Base-by-base conservation (phyloP, 2,888 invertebrate genomes). In the Ypsolopha scabrella region DNA sequence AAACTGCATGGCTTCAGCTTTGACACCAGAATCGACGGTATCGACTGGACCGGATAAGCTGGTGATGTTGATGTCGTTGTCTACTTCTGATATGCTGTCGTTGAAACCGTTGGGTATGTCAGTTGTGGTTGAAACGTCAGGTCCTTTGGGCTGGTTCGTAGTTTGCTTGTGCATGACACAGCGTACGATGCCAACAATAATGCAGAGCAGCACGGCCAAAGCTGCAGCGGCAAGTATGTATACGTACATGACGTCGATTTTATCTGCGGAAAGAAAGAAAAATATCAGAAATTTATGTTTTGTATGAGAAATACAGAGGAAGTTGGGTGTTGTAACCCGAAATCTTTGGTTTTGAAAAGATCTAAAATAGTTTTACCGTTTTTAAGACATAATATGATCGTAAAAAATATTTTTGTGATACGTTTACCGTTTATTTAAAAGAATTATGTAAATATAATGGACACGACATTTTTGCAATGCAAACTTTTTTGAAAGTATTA, bases 61-160 rank as follows among this genome's bases (percentile, higher is more conserved):
- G 48, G 91, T 91, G 58, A 93, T 89, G 69, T 92, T 93, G 53
- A 93, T 93, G 64, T 93, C 93, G 46, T 92, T 93, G 74, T 94
- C 93, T 43, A 93, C 87, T 80, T 95, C 95, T 62, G 94, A 94
- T 78, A 95, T 93, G 75, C 94, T 94, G 80, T 95, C 95, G 61
- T 91, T 92, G 79, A 95, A 94, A 53, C 94, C 94, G 70, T 93
- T 93, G 10, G 94, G 93, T 53, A 94, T 87, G 59, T 93, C 90
- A 45, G 93, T 92, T 55, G 93, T 92, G 56, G 92, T 91, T 49
- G 92, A 89, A 54, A 90, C 88, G 50, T 90, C 90, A 24, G 90
- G 88, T 54, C 92, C 92, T 77, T 93, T 92, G 24, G 90, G 90
- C 54, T 90, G 88, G 57, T 90, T 88, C 35, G 88, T 79, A 48